Percentiles rank a stretch among this genome's conserved stretches.
These are phyloP conservation scores for Calypte anna DNA, from an alignment of 2,113 vertebrate species.

Conservation along the genomic window DNA sequence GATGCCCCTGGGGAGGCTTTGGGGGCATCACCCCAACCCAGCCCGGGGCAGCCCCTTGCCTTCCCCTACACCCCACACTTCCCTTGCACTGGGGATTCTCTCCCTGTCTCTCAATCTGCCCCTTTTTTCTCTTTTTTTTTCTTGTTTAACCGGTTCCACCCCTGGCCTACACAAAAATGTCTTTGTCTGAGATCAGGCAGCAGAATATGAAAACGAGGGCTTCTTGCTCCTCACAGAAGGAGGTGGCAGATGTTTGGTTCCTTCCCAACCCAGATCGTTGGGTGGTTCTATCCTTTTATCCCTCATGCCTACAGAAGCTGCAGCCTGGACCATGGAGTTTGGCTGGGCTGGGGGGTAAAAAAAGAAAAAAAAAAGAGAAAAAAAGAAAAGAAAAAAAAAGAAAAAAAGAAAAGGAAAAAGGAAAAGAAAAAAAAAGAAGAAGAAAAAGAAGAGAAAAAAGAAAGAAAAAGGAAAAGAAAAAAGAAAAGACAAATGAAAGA, in stretches of 20 bases:
- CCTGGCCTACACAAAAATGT: slow-evolving; percentile 48
- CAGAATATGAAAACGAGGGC: slow-evolving; percentile 20
- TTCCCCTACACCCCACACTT: slow-evolving; percentile 4
- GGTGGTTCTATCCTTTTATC: not conserved
- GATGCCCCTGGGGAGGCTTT: not conserved
- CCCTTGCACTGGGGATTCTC: slow-evolving; percentile 4
- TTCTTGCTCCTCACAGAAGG: slow-evolving; percentile 13
- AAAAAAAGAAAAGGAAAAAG: too few relatives aligned
- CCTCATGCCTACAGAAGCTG: not conserved
- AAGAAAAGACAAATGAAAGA: too few relatives aligned
- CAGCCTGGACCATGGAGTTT: not conserved
- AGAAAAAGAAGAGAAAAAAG: too few relatives aligned
- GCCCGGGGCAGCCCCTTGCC: not conserved
- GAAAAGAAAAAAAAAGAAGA: too few relatives aligned
- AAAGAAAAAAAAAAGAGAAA: not conserved
- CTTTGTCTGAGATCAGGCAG: slow-evolving; percentile 59
- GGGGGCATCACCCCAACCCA: not conserved
- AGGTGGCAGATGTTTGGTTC: not conserved
- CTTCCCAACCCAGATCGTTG: too few relatives aligned
- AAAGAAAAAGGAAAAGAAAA: not conserved
- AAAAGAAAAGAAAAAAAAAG: not conserved
- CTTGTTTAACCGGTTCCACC: slow-evolving; percentile 57
- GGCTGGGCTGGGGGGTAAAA: not conserved
- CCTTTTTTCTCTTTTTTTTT: not conserved
- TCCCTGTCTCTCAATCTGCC: not conserved